Base-by-base conservation (phyloP, 35 echinoderm and acorn worm genomes). In the Lytechinus pictus region DNA sequence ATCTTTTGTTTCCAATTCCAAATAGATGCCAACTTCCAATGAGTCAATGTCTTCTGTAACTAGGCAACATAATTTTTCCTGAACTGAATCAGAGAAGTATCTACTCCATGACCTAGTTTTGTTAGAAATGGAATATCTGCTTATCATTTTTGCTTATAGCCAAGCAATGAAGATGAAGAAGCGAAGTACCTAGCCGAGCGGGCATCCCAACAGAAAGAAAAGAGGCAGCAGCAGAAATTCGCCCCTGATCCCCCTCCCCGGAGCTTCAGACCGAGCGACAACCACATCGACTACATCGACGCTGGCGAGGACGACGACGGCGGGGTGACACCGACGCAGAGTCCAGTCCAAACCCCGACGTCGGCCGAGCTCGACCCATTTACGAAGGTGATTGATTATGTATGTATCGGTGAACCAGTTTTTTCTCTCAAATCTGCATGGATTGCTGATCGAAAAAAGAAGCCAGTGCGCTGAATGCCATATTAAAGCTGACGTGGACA, bases 381-480 rank as follows among this genome's bases (percentile, higher is more conserved):
- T 97, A 98, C 97, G 66, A 97, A 98, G 97, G 97, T 98, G 97
- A 98, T 92, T 57, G 95, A 97, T 88, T 60, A 96, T 95, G 97
- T 98, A 98, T 98, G 96, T 98, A 98, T 97, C 88, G 53, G 60
- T 92, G 91, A 57, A 55, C 86, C 54, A 94, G 87, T 96, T 79
- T 95, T 57, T 61, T 87, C 54, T 95, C 95, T 91, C 94, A 89
- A 51, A 44, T 87, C 66, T 55, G 88, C 87, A 92, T 95, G 54
- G 96, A 97, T 92, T 97, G 96, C 94, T 54, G 96, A 91, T 86
- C 94, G 95, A 53, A 44, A n/a, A 94, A 52, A 9, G 19, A 79
- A 79, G 66, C 66, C n/a, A 16, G 66, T n/a, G 3, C 6, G 66
- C 66, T 79, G 66, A 79, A 5, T 79, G 66, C 19, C 19, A 5